Conservation (phyloP, 1,140 invertebrate species). For the Danaus melanippus region DNA sequence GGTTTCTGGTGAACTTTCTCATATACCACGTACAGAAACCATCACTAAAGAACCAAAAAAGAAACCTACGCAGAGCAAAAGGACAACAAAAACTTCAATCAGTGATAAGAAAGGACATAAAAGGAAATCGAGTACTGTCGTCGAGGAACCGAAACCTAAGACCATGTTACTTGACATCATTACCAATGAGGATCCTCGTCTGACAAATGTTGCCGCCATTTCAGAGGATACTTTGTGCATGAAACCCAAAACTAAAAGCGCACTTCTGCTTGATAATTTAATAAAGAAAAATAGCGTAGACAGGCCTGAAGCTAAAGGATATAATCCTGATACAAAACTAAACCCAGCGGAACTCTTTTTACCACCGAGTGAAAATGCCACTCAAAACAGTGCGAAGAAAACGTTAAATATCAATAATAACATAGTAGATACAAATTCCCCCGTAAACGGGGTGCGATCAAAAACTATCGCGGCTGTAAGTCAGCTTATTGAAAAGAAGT, state of each 20-base stretch:
- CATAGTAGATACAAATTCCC: constrained; percentile 60
- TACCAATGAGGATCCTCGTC: constrained; percentile 36
- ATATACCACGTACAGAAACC: constrained; percentile 43
- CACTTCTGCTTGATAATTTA: constrained; percentile 68
- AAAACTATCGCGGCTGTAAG: constrained; percentile 58
- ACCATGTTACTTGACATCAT: constrained; percentile 37
- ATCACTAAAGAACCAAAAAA: constrained; percentile 55
- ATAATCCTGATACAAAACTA: constrained; percentile 44
- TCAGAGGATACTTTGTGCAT: constrained; percentile 40
- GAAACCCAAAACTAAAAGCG: constrained; percentile 67
- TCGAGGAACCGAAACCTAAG: constrained; percentile 38
- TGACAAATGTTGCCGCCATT: constrained; percentile 37
- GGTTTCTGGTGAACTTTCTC: constrained; percentile 60
- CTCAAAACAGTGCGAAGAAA: constrained; percentile 49
- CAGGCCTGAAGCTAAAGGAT: constrained; percentile 52
- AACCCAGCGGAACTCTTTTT: constrained; percentile 64
- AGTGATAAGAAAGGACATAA: constrained; percentile 50
- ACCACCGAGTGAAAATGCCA: constrained; percentile 44
- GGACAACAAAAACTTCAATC: constrained; percentile 34
- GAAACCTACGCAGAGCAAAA: constrained; percentile 41
- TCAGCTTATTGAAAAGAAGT: constrained; percentile 56
- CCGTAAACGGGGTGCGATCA: constrained; percentile 50
- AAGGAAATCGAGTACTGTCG: constrained; percentile 41
- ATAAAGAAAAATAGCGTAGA: constrained; percentile 74
- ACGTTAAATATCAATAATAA: constrained; percentile 71